These are phyloP conservation scores for Moxostoma hubbsi DNA, from an alignment of 2,797 vertebrate species.

Conservation along the genomic window DNA sequence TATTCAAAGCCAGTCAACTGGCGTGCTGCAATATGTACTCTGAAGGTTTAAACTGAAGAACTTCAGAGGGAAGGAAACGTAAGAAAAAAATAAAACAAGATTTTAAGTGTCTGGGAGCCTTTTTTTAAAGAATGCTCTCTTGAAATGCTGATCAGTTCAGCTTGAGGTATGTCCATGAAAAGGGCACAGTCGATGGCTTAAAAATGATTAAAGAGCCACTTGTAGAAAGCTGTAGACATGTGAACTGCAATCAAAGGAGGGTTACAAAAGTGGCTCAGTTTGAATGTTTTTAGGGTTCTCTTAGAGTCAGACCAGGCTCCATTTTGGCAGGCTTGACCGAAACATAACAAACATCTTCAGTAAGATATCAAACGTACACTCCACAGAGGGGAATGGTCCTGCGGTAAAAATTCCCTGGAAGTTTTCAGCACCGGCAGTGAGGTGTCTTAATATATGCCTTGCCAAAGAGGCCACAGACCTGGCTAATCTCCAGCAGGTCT, in stretches of 20 bases:
- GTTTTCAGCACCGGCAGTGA: conserved; percentile 45
- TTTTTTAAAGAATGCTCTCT: conserved; percentile 46
- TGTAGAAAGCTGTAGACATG: conserved; percentile 43
- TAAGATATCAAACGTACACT: conserved; percentile 48
- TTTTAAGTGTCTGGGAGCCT: conserved; percentile 10
- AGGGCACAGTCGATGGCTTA: conserved; percentile 41
- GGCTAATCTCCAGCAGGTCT: conserved; percentile 53
- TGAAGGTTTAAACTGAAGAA: conserved; percentile 57
- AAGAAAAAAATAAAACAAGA: conserved; percentile 36
- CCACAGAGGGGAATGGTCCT: conserved; percentile 22
- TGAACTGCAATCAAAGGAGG: conserved; percentile 38
- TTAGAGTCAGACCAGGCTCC: not conserved
- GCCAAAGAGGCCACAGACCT: conserved; percentile 53
- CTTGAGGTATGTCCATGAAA: conserved; percentile 48
- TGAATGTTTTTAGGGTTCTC: not conserved
- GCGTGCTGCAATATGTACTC: conserved; percentile 47
- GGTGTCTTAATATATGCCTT: conserved; percentile 40
- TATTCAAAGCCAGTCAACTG: conserved; percentile 55
- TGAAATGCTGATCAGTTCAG: conserved; percentile 53
- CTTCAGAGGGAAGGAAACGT: conserved; percentile 59
- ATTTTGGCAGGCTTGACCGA: conserved; percentile 19
- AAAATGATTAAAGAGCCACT: conserved; percentile 44
- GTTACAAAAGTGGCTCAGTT: conserved; percentile 18
- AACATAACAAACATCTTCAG: conserved; percentile 41
- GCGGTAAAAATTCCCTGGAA: conserved; percentile 39